Evolutionary conservation across 2,888 invertebrate genomes (phyloP), one percentile per base, ranked within the genome.

Genomic region (Phengaris alcon): DNA sequence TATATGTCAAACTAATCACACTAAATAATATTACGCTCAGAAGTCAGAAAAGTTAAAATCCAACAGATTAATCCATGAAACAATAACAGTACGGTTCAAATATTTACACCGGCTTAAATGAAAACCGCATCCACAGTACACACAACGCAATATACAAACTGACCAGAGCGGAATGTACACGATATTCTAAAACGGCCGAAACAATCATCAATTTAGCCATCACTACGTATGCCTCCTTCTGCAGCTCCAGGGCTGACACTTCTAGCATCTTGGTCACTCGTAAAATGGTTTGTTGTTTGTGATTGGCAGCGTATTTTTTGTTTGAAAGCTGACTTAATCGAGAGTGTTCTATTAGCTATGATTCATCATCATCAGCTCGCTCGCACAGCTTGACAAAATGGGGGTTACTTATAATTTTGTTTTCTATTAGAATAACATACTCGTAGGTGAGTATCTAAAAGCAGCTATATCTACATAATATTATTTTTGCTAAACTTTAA

Each of bases 181-280:
- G 64, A 64, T 80, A 79, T 86, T 84, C 82, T 83, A 84, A 86
- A 86, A 87, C 86, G 87, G 86, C 85, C 88, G 84, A 89, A 90
- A 90, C 87, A 88, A 87, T 87, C 85, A 87, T 89, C 86, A 88
- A 89, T 89, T 90, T 86, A 86, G 85, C 86, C 85, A 87, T 85
- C 86, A 83, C 84, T 80, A 35, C 76, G 59, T 76, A 69, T 59
- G 75, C 68, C 77, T 75, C 76, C 75, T 79, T 78, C 77, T 74
- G 75, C 78, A 73, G 77, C 73, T 57, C 15, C 12, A 75, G 75
- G 75, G 75, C 13, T 75, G 57, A 15, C 75, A 22, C 68, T 10
- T 69, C 10, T 8, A 64, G 22, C 10, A 64, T 35, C 7, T 64
- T 64, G 8, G 6, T 48, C 35, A 35, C 35, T 4, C 35, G 35